Evolutionary conservation across 2,113 vertebrate genomes (phyloP).

Genomic region (Carettochelys insculpta): DNA sequence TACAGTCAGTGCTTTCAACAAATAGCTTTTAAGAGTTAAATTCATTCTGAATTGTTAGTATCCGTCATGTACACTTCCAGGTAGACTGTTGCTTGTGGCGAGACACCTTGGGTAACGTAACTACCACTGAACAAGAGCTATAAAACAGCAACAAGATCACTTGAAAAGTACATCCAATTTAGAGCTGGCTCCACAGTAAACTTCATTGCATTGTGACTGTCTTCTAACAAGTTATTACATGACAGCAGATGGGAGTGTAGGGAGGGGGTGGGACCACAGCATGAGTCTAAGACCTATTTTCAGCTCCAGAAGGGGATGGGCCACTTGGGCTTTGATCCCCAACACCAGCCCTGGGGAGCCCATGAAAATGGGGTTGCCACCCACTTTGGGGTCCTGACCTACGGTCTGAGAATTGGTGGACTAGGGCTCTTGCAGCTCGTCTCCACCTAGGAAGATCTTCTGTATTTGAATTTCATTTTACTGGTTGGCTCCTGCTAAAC

Average conservation of each 20-base stretch:
- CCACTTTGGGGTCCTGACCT: too few species aligned
- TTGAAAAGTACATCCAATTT: too few species aligned
- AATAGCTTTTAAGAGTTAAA: conserved; percentile 8
- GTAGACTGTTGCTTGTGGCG: not conserved
- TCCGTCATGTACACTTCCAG: not conserved
- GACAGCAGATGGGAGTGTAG: too few species aligned
- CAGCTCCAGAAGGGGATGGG: too few species aligned
- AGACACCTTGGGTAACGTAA: not conserved
- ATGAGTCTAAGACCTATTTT: too few species aligned
- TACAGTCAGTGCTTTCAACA: not conserved
- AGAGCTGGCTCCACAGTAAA: too few species aligned
- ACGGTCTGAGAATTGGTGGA: not conserved
- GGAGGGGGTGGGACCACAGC: too few species aligned
- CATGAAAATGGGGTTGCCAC: too few species aligned
- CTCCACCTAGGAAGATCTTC: not conserved
- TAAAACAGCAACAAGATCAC: not conserved
- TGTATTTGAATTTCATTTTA: not conserved
- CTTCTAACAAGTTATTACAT: too few species aligned
- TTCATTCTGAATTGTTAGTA: not conserved
- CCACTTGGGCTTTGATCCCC: too few species aligned
- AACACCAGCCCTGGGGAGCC: too few species aligned
- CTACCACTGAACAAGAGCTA: not conserved
- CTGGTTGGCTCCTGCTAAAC: not conserved
- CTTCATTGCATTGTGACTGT: too few species aligned
- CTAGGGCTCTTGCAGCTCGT: not conserved